Evolutionary conservation across 2,888 invertebrate genomes (phyloP), one percentile per base, ranked within the genome.

Genomic region (Cerceris ruficornis): DNA sequence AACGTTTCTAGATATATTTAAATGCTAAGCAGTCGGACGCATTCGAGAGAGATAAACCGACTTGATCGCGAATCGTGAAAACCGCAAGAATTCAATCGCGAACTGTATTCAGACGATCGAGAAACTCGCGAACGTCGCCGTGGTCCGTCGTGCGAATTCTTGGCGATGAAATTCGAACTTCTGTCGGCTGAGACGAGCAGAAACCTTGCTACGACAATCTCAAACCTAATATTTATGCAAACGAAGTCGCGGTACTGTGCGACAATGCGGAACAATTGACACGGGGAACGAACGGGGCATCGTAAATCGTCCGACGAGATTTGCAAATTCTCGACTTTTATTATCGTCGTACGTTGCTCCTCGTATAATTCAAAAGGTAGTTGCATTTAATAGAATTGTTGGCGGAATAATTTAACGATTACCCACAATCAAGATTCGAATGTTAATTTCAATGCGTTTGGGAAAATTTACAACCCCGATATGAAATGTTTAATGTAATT

Each of bases 21-120:
- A 72, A 75, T 75, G 72, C 62, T 67, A 50, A 50, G 74, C 59
- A 69, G 74, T 58, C 52, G 61, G 28, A 15, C 11, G 49, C 50
- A 15, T 52, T 67, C 8, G 50, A 7, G 50, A 7, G 57, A 61
- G 67, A 75, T 55, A 72, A 72, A 75, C 67, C 66, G 67, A 62
- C 28, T 54, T 42, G 39, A 42, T 62, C 28, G 71, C 61, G 61
- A 69, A 54, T 43, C 57, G 13, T 42, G 70, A 42, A 58, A 49
- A 58, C 43, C 15, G 15, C 5, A 46, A 52, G 50, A 67, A 66
- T 65, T 57, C 64, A 17, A 58, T 13, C 41, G 57, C 43, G 52
- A 65, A 66, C 17, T 58, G 62, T 72, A 66, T 55, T 15, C 57
- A 15, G 50, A n/a, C 50, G 6, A 6, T n/a, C n/a, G 50, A 50